These are phyloP conservation scores for Bursaphelenchus mucronatus DNA, from an alignment of 1,140 invertebrate species.

Conservation along the genomic window DNA sequence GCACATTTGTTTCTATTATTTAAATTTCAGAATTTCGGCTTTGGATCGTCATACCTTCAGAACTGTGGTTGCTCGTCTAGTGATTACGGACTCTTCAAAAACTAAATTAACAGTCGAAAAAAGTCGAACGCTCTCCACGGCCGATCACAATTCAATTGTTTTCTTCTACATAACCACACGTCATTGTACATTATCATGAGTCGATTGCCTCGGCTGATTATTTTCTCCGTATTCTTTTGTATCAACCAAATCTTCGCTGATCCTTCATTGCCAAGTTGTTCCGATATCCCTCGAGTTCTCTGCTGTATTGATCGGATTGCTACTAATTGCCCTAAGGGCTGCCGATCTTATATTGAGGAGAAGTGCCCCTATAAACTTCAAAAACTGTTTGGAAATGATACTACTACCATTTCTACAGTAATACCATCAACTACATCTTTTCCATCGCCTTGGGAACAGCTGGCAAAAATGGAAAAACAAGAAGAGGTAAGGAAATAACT, in stretches of 20 bases:
- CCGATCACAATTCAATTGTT: neutral
- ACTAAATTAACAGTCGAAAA: conserved; percentile 20
- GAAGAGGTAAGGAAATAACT: no score
- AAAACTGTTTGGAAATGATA: conserved; percentile 1
- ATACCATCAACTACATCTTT: no score
- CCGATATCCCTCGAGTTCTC: conserved; percentile 48
- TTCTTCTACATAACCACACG: neutral
- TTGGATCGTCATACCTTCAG: conserved; percentile 13
- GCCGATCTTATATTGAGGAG: conserved; percentile 44
- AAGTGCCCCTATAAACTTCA: conserved; percentile 51
- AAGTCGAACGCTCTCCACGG: neutral
- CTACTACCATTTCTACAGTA: no score
- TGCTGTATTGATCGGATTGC: conserved; percentile 54
- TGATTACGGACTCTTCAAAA: conserved; percentile 30
- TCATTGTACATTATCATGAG: neutral
- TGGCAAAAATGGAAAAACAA: no score
- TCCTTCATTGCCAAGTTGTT: conserved; percentile 40
- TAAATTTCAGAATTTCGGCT: conserved; percentile 17
- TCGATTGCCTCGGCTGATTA: no score
- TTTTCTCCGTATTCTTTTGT: no score
- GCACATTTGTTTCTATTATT: neutral
- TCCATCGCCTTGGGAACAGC: no score
- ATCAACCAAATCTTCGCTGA: neutral
- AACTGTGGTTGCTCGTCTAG: conserved; percentile 25
- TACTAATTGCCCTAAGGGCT: conserved; percentile 50